Evolutionary conservation across 2,888 invertebrate species (phyloP), one percentile per base, ranked within the genome.

Genomic region (Diplazon laetatorius): DNA sequence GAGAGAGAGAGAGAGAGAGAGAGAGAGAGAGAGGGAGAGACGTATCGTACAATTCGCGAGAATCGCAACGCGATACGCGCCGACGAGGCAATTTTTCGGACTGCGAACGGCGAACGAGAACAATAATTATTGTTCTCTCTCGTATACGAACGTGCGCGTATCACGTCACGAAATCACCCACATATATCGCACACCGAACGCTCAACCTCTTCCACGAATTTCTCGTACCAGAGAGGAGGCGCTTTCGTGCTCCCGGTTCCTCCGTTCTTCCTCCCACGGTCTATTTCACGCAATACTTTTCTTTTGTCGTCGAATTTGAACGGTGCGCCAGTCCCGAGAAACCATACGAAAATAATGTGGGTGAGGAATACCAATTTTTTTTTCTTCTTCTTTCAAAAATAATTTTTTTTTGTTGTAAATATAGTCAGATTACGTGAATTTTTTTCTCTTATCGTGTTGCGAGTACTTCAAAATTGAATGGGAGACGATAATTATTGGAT

Each of bases 121-220:
- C 81, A 81, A 81, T 81, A 81, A 81, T 81, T 81, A 81, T 81
- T 81, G 77, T 80, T 81, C 81, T 76, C 66, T 68, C n/a, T n/a
- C n/a, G n/a, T n/a, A 18, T 68, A 70, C 22, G 52, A 39, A 25
- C 39, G 37, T 18, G 65, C 48, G 68, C 74, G 69, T 81, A 81
- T 81, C 81, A 69, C 63, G 35, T 59, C 35, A 18, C 60, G 62
- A 59, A 77, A 77, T 81, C 77, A 57, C 72, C 66, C 63, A 42
- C 72, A 76, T 69, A 60, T 57, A 57, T 14, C 63, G 59, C 52
- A 63, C 35, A 66, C 20, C 6, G 4, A 16, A 50, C 3, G 18
- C 55, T 14, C 68, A 55, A 76, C 59, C 73, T 37, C 44, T 73
- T 80, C 65, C 69, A 65, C 73, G 76, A 73, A 80, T 73, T 70